These are phyloP conservation scores for Eupristina koningsbergeri DNA, from an alignment of 1,140 invertebrate genomes.

Conservation along the genomic window DNA sequence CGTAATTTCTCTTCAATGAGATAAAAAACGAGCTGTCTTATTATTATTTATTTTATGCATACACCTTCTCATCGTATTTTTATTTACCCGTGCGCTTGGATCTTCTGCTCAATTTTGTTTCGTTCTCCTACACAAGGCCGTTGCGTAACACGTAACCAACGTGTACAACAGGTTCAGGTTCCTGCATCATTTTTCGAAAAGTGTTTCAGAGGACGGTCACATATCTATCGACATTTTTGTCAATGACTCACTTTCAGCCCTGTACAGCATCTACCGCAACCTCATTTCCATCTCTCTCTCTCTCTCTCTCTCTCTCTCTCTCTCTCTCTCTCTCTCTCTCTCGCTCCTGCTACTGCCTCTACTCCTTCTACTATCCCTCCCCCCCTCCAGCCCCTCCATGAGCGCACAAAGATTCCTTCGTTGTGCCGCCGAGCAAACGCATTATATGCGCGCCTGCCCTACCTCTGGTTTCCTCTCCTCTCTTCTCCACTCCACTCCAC, in stretches of 20 bases:
- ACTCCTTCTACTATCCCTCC: background rate
- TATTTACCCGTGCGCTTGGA: background rate
- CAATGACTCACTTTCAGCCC: background rate
- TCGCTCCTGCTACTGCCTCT: background rate
- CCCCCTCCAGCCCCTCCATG: no score
- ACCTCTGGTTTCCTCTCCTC: no score
- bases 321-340: background rate
- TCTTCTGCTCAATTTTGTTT: background rate
- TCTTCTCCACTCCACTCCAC: no score
- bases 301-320: background rate
- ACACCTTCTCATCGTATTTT: no score
- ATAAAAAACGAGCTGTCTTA: no score
- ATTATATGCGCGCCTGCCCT: slow-evolving; percentile 20
- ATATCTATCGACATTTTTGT: slow-evolving; percentile 2
- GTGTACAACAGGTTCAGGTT: background rate
- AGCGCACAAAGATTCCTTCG: slow-evolving; percentile 31
- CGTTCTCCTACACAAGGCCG: slow-evolving; percentile 3
- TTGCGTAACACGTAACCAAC: background rate
- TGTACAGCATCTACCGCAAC: slow-evolving; percentile 20
- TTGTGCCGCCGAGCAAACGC: slow-evolving; percentile 2
- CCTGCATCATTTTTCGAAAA: no score
- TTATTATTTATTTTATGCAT: no score
- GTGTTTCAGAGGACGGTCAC: no score
- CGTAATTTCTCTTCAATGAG: no score
- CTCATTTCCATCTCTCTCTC: slow-evolving; percentile 2